phyloP scores from a whole-genome alignment of 2,888 invertebrate genomes.

The Cheilosia vulpina region DNA sequence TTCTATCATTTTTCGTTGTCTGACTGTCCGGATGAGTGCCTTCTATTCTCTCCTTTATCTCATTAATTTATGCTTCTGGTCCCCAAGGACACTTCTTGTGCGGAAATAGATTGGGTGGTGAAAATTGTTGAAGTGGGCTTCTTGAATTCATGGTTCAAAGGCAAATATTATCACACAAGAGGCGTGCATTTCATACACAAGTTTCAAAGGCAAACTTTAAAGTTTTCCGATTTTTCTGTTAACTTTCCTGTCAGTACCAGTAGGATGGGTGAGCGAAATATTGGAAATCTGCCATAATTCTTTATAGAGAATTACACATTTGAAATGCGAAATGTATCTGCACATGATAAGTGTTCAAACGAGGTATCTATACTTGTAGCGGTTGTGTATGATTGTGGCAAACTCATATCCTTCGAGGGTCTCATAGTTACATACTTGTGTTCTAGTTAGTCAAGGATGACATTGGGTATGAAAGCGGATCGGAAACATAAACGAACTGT shows the following conservation, averaged over 20 bases:
- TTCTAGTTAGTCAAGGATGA: neutral
- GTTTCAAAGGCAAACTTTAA: conserved; percentile 1
- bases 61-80: conserved; percentile 59
- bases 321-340: conserved; percentile 14
- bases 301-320: neutral
- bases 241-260: conserved; percentile 9
- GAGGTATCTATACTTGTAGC: neutral
- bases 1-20: conserved; percentile 69
- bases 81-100: conserved; percentile 40
- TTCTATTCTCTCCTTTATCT: conserved; percentile 31
- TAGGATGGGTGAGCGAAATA: neutral
- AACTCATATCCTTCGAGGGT: neutral
- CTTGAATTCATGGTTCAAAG: conserved; percentile 27
- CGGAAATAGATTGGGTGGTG: conserved; percentile 14
- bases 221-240: neutral
- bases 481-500: conserved; percentile 1
- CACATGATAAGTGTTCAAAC: conserved; percentile 2
- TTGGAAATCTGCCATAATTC: conserved; percentile 27
- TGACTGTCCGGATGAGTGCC: conserved; percentile 37
- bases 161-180: conserved; percentile 31
- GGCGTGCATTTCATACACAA: conserved; percentile 1
- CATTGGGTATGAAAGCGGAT: neutral
- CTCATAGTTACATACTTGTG: neutral
- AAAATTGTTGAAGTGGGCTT: conserved; percentile 21
- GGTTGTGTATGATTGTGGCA: neutral